Base-by-base conservation (phyloP, 2,113 vertebrate genomes). In the Sapayoa aenigma region DNA sequence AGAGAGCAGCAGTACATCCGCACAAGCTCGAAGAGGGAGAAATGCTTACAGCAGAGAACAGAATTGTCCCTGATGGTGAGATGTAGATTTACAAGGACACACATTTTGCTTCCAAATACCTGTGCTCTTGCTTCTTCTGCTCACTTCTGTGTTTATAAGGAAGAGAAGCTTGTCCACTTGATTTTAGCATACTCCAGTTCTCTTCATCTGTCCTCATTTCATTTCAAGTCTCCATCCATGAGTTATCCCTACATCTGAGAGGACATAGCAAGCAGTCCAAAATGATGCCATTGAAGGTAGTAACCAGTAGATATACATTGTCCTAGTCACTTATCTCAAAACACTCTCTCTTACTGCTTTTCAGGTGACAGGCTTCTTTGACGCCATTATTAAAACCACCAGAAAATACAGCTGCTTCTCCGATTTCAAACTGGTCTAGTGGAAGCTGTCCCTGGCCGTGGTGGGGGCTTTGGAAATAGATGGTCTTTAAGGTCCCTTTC, bases 261-360 rank as follows among this genome's bases (percentile, higher is more conserved):
- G 25, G 16, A 63, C 9, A 39, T 0, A 1, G 19, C 31, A 50
- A 1, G 18, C 4, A 1, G 23, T 9, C 25, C 55, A 33, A 55
- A 22, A 5, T 1, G 0, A 12, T 49, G 35, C 8, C 30, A 25
- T 9, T 63, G 23, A 37, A 47, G 11, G 9, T 47, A 24, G 41
- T 6, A 42, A 62, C 50, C 27, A 42, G 23, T 14, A 58, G 11
- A 47, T 1, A 47, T 16, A 39, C 8, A 19, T 4, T 11, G 15
- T 20, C 31, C 17, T 17, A 37, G 16, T 12, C 9, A 11, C 11
- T 12, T 6, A 20, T 28, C 27, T 37, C 28, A 58, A 25, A 56
- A 66, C 17, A 28, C 46, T 16, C 21, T 59, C 66, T 80, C 49
- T 47, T 31, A 17, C 22, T 25, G 37, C 24, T 77, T 49, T 69